Evolutionary conservation across 1,140 invertebrate species (phyloP).

Genomic region (Luehdorfia chinensis): DNA sequence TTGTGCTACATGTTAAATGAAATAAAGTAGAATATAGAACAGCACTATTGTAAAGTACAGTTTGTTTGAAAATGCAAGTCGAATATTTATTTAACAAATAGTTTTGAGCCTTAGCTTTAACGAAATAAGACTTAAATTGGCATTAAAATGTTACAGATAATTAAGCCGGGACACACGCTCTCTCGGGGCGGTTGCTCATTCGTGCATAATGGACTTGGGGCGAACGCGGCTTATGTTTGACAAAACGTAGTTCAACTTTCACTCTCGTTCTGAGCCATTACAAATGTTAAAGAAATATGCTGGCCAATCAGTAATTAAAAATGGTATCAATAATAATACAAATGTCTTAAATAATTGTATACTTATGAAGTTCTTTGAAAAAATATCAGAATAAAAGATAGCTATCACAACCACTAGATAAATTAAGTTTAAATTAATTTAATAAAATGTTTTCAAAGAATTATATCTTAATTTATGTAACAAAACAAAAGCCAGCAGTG

Average conservation of each 20-base stretch:
- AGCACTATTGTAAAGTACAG: slow-evolving; percentile 21
- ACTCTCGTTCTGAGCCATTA: slow-evolving; percentile 60
- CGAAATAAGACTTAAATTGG: slow-evolving; percentile 31
- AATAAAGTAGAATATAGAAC: slow-evolving; percentile 29
- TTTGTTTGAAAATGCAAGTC: slow-evolving; percentile 40
- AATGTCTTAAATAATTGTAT: too few relatives aligned
- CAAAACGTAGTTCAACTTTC: slow-evolving; percentile 71
- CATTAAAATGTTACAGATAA: slow-evolving; percentile 39
- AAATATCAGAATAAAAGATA: too few relatives aligned
- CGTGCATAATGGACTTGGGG: slow-evolving; percentile 74
- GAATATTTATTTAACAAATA: slow-evolving; percentile 18
- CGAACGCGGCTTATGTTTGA: slow-evolving; percentile 67
- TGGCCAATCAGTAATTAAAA: too few relatives aligned
- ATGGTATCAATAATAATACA: slow-evolving; percentile 3
- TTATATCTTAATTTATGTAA: too few relatives aligned
- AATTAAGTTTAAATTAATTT: too few relatives aligned
- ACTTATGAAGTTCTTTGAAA: too few relatives aligned
- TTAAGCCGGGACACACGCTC: slow-evolving; percentile 68
- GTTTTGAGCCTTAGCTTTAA: slow-evolving; percentile 31
- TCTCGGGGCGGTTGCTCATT: slow-evolving; percentile 74
- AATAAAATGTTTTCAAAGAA: too few relatives aligned
- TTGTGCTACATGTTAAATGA: slow-evolving; percentile 22
- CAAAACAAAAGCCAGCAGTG: slow-evolving; percentile 25
- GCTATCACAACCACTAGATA: too few relatives aligned
- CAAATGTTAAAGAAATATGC: slow-evolving; percentile 30